A percentile compares a stretch with the other conserved stretches of the same genome.
phyloP scores from a whole-genome alignment of 2,797 vertebrate genomes.

The Petrocephalus sullivani region DNA sequence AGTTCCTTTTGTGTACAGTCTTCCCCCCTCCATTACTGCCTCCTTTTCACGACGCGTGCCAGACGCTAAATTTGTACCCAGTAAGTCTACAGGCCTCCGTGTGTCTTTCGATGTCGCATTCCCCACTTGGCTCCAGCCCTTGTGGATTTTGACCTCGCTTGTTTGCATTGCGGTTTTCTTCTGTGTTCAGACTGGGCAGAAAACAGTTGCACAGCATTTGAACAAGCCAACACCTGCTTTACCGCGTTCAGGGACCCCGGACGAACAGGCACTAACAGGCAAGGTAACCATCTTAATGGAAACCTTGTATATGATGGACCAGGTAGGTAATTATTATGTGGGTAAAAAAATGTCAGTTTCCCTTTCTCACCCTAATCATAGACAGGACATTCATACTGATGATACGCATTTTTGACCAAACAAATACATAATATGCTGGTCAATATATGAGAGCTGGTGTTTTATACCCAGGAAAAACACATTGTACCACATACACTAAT shows the following conservation, averaged over 20 bases:
- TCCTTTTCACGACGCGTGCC: conserved; percentile 5
- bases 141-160: conserved; percentile 8
- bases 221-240: conserved; percentile 38
- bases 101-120: conserved; percentile 13
- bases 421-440: neutral
- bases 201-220: conserved; percentile 32
- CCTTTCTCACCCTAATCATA: neutral
- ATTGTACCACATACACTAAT: neutral
- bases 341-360: neutral
- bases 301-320: neutral
- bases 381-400: neutral
- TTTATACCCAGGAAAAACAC: neutral
- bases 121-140: conserved; percentile 17
- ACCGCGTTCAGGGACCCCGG: conserved; percentile 9
- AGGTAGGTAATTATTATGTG: neutral
- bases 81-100: conserved; percentile 15
- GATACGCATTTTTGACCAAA: neutral
- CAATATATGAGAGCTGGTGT: neutral
- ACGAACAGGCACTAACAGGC: neutral
- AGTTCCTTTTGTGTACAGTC: neutral
- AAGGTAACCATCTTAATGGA: neutral
- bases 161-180: conserved; percentile 22
- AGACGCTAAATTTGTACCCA: conserved; percentile 20
- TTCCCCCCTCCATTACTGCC: neutral
- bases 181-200: conserved; percentile 17